Base-by-base conservation (phyloP, 30 jellyfish, hydroid and myxozoan species). In the Chrysaora quinquecirrha region DNA sequence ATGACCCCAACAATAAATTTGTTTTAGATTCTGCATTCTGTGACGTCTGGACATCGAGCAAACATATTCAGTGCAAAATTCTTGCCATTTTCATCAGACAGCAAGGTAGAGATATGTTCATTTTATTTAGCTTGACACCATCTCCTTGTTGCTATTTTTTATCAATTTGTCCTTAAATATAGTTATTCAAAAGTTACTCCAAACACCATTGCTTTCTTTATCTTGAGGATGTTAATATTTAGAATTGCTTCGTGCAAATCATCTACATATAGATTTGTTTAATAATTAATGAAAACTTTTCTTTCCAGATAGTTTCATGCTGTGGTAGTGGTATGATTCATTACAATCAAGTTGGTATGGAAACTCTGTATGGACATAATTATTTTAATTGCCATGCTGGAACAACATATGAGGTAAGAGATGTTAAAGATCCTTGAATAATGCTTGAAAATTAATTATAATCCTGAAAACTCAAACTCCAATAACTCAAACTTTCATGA, bases 41-140 rank as follows among this genome's bases (percentile, higher is more conserved):
- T 90, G 27, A 49, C 80, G 38, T 90, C 97, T 35, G 97, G 97
- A 0, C 97, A 90, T 70, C 86, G 85, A 48, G 96, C 97, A 3
- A 90, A 90, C 75, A 84, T 90, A 0, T 84, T 90, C 87, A 90
- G 97, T 84, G 97, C 97, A 27, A 76, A 73, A 48, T 90, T 90
- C 64, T 61, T 90, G 48, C 97, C 97, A 28, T 56, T 56, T 30
- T 63, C 96, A 1, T 77, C 96, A n/a, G 97, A 90, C 80, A 69
- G 34, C 34, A 90, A 90, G 89, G 97, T 90, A 22, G 49, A 80
- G 70, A 4, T 3, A 47, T 56, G 32, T 28, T n/a, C n/a, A n/a
- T 58, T 20, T 7, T 64, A 7, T 22, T 7, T 62, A 7, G n/a
- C 23, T 14, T 27, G 1, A 11, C 71, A 32, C 33, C 25, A 3